These are phyloP conservation scores for Thymelicus lineola DNA, from an alignment of 2,888 invertebrate genomes.

Conservation along the genomic window DNA sequence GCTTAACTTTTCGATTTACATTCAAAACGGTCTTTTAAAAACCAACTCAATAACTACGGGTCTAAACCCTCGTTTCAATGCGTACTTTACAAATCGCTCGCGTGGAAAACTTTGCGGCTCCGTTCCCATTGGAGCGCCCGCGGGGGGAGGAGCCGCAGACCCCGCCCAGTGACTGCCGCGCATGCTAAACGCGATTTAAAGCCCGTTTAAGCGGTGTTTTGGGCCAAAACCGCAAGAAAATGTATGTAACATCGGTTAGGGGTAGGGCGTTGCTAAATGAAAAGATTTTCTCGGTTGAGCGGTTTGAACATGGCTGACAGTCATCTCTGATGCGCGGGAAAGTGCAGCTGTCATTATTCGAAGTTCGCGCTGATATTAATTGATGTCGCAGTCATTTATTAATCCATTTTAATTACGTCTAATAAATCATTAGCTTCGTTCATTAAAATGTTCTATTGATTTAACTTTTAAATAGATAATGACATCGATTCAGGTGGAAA, in stretches of 20 bases:
- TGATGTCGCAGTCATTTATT: conserved; percentile 40
- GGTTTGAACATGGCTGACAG: conserved; percentile 78
- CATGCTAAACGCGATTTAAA: conserved; percentile 82
- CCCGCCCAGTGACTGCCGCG: conserved; percentile 69
- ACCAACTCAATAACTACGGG: conserved; percentile 79
- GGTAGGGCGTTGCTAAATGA: conserved; percentile 82
- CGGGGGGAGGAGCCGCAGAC: conserved; percentile 59
- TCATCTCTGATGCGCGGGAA: conserved; percentile 72
- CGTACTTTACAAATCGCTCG: conserved; percentile 72
- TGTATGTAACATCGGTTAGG: conserved; percentile 79
- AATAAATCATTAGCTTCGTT: conserved; percentile 24
- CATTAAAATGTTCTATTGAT: neutral
- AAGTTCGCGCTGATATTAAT: conserved; percentile 27
- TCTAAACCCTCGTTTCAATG: conserved; percentile 73
- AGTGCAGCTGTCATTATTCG: conserved; percentile 59
- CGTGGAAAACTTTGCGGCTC: conserved; percentile 64
- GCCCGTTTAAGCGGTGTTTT: conserved; percentile 84
- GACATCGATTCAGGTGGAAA: conserved; percentile 9
- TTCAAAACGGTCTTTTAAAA: conserved; percentile 84
- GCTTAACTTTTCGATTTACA: conserved; percentile 85
- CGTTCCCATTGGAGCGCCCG: conserved; percentile 59
- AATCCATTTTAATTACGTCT: conserved; percentile 26
- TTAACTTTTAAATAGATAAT: conserved; percentile 12
- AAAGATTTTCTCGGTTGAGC: conserved; percentile 79
- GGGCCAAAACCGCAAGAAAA: conserved; percentile 83